Conservation (phyloP, 2,113 vertebrate species). For the Saimiri boliviensis region DNA sequence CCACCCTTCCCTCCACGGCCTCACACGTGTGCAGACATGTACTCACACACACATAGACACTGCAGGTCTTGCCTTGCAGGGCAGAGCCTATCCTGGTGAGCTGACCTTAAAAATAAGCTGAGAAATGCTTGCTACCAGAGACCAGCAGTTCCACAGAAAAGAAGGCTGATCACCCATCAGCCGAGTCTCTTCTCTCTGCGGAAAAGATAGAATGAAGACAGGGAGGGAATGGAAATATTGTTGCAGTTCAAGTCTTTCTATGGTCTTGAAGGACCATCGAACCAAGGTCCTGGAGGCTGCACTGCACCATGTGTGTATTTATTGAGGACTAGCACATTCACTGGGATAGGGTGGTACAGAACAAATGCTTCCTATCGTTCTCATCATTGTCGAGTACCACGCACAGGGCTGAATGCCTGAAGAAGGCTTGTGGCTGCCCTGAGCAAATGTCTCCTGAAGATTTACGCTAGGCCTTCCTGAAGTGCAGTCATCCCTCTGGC, state of each 20-base stretch:
- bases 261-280: not conserved
- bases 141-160: not conserved
- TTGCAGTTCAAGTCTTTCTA: not conserved
- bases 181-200: accelerated
- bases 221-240: not conserved
- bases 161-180: not conserved
- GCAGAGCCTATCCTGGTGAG: not conserved
- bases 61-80: not conserved
- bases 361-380: not conserved
- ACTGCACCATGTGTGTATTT: not conserved
- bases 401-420: not conserved
- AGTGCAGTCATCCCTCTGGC: not conserved
- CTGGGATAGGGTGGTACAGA: not conserved
- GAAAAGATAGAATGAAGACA: not conserved
- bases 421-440: not conserved
- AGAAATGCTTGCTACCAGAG: not conserved
- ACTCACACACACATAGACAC: not conserved
- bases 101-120: not conserved
- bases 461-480: not conserved
- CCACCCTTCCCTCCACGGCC: not conserved
- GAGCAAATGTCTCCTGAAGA: not conserved
- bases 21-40: not conserved
- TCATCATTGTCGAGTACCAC: not conserved
- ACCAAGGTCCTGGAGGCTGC: not conserved
- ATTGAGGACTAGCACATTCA: not conserved